These are phyloP conservation scores for Thaumetopoea pityocampa DNA, from an alignment of 1,140 invertebrate genomes.

Conservation along the genomic window DNA sequence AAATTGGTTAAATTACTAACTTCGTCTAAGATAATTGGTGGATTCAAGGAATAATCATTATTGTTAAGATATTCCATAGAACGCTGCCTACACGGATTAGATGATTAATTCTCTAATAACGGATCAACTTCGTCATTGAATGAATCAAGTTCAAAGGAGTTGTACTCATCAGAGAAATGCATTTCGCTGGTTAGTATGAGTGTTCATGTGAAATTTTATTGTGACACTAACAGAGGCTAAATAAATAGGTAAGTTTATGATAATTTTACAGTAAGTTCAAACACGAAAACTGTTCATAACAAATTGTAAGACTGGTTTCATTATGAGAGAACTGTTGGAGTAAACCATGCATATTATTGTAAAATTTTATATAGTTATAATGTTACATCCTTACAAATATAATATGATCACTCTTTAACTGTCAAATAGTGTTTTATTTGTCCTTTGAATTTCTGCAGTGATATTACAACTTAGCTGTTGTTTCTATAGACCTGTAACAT, in stretches of 20 bases:
- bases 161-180: too few relatives aligned
- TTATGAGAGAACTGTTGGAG: constrained; percentile 8
- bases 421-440: constrained; percentile 32
- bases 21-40: too few relatives aligned
- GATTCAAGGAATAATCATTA: too few relatives aligned
- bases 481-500: background rate
- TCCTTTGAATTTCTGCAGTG: background rate
- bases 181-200: too few relatives aligned
- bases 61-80: too few relatives aligned
- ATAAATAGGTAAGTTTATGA: constrained; percentile 17
- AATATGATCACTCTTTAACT: constrained; percentile 59
- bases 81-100: too few relatives aligned
- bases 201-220: too few relatives aligned
- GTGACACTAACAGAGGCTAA: constrained; percentile 17
- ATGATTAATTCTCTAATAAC: too few relatives aligned
- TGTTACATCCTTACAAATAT: constrained; percentile 39
- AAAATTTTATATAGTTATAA: constrained; percentile 17
- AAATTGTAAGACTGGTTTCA: constrained; percentile 17
- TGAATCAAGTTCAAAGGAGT: too few relatives aligned
- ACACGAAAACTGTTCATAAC: constrained; percentile 7
- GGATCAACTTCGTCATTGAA: too few relatives aligned
- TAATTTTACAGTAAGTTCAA: constrained; percentile 4
- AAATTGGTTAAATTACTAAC: too few relatives aligned
- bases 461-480: too few relatives aligned
- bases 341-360: constrained; percentile 11